Conservation (phyloP, 2,113 vertebrate genomes). For the Neodon shergylaensis region DNA sequence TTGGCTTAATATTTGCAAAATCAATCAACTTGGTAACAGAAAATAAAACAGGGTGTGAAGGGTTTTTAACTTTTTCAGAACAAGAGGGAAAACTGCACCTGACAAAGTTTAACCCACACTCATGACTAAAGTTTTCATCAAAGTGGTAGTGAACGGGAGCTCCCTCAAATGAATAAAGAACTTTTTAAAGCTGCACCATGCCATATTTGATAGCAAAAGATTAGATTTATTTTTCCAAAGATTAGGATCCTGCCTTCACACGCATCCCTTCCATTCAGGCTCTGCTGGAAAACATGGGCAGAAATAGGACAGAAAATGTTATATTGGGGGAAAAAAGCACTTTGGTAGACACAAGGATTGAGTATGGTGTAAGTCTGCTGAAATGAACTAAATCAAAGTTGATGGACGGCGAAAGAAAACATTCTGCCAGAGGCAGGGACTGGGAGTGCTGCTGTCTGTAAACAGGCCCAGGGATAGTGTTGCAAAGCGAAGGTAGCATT, state of each 20-base stretch:
- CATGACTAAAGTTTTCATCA: not conserved
- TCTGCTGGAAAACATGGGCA: not conserved
- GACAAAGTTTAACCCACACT: not conserved
- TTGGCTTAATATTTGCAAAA: not conserved
- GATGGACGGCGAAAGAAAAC: not conserved
- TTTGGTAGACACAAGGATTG: not conserved
- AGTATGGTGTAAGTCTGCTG: not conserved
- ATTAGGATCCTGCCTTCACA: not conserved
- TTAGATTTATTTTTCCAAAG: not conserved
- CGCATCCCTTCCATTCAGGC: not conserved
- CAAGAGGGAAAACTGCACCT: not conserved
- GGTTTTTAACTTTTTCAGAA: not conserved
- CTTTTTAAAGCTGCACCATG: not conserved
- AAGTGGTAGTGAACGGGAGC: not conserved
- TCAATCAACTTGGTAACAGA: not conserved
- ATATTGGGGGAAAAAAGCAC: not conserved
- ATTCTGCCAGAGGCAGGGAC: not conserved
- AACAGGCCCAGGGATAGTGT: not conserved
- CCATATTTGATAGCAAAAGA: not conserved
- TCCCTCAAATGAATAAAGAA: not conserved
- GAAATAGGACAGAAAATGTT: not conserved
- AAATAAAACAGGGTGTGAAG: not conserved
- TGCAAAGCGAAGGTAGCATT: not conserved
- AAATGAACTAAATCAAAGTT: not conserved
- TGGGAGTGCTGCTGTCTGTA: not conserved